Conservation (phyloP, 2,888 invertebrate genomes). For the Thelaira solivaga region DNA sequence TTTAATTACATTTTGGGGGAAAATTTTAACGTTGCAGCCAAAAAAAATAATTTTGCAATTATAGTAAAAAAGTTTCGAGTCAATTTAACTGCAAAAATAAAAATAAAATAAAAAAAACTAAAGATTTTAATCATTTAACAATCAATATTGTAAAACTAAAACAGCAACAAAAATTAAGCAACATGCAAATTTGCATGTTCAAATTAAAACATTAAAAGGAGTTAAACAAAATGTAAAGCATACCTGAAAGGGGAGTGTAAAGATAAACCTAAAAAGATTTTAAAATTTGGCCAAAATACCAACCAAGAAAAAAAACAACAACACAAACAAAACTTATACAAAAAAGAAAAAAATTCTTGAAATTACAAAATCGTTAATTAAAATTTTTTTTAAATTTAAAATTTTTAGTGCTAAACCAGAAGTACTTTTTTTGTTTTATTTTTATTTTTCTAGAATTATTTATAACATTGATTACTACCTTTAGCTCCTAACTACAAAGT, state of each 20-base stretch:
- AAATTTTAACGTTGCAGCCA: background rate
- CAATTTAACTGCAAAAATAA: background rate
- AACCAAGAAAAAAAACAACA: conserved; percentile 3
- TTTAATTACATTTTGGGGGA: conserved; percentile 53
- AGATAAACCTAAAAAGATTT: background rate
- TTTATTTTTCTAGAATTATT: too few species aligned
- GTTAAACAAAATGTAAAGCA: conserved; percentile 27
- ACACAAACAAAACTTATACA: too few species aligned
- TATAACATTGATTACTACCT: too few species aligned
- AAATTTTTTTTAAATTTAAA: too few species aligned
- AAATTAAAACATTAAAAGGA: conserved; percentile 40
- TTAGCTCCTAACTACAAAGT: too few species aligned
- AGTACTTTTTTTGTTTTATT: too few species aligned
- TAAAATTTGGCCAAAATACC: background rate
- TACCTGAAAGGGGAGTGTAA: conserved; percentile 1
- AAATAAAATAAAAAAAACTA: conserved; percentile 3
- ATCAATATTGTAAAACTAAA: conserved; percentile 55
- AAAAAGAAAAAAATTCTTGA: too few species aligned
- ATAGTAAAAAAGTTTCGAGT: conserved; percentile 6
- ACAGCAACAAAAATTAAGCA: background rate
- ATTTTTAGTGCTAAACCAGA: too few species aligned
- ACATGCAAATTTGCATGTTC: conserved; percentile 55
- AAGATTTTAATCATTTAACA: conserved; percentile 55
- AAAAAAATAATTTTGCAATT: conserved; percentile 27
- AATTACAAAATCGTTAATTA: too few species aligned